A percentile compares a stretch with the other conserved stretches of the same genome.
These are phyloP conservation scores for Oreochromis spilurus DNA, from an alignment of 2,113 vertebrate genomes.

Conservation along the genomic window DNA sequence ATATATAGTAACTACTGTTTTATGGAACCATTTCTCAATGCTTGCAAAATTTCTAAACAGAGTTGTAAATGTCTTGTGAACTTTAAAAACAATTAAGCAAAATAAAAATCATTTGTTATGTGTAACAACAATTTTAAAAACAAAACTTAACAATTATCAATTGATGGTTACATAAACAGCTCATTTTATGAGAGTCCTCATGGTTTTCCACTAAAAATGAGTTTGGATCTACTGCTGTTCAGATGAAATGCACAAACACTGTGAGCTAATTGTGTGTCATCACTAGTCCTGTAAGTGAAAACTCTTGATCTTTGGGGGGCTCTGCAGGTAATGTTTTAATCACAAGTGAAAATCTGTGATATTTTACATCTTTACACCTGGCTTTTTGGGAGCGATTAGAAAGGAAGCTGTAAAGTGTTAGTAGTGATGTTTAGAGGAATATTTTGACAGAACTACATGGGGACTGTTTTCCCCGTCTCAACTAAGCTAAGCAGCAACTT, in stretches of 20 bases:
- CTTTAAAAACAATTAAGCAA: neutral
- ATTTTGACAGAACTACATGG: neutral
- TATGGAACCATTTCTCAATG: neutral
- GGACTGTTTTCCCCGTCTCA: neutral
- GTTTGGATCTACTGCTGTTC: neutral
- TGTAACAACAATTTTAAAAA: neutral
- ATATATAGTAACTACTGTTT: neutral
- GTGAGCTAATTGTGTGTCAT: neutral
- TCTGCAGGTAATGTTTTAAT: neutral
- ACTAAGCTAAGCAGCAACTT: neutral
- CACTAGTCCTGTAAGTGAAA: neutral
- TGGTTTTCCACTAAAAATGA: neutral
- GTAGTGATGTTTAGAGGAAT: neutral
- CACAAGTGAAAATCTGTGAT: neutral
- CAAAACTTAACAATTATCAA: neutral
- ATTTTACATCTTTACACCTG: neutral
- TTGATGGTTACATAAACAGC: neutral
- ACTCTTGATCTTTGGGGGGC: neutral
- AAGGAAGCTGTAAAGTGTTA: neutral
- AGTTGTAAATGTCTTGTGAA: neutral
- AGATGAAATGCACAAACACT: neutral
- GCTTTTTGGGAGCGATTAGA: neutral
- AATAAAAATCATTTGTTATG: neutral
- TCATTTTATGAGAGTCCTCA: fast-evolving
- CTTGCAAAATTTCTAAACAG: neutral